Base-by-base conservation (phyloP, 1,140 invertebrate genomes). In the Prorops nasuta region DNA sequence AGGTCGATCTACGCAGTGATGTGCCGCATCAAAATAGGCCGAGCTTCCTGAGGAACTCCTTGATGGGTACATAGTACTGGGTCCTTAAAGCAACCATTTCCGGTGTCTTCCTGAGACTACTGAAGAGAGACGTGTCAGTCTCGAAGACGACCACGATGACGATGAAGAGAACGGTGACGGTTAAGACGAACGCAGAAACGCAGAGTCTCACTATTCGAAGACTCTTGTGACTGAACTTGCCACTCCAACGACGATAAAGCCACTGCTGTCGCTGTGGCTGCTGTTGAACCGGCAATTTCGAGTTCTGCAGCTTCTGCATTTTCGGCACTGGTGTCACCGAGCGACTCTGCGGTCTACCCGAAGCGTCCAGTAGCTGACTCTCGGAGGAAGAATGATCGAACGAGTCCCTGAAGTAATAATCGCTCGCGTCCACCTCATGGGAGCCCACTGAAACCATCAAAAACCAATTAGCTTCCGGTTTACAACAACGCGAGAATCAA, bases 21-120 rank as follows among this genome's bases (percentile, higher is more conserved):
- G 32, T 41, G 46, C 64, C 60, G 41, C 58, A 77, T 78, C 72
- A 78, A 51, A 78, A 77, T 69, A 78, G 72, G 67, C 74, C 73
- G 47, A 78, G 65, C 46, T 78, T 78, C 63, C 79, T 80, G 45
- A 89, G 71, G 74, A 87, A 91, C 55, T 91, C 84, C 74, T 90
- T 92, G 17, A 88, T 79, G 6, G 90, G 90, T 64, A 87, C 84
- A 72, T 93, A 93, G 69, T 92, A 90, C 63, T 91, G 86, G 62
- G 85, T 84, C 51, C 85, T 83, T 36, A 92, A 79, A 39, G 86
- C 83, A 19, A 89, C 80, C 74, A 92, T 85, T 77, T 92, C 89
- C 14, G 90, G 90, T 60, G 85, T 83, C 60, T 85, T 84, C n/a
- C 87, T 81, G 35, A 92, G 64, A 14, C 77, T 79, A 34, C 83